Evolutionary conservation across 2,113 vertebrate species (phyloP).

Genomic region (Heterochromis multidens): DNA sequence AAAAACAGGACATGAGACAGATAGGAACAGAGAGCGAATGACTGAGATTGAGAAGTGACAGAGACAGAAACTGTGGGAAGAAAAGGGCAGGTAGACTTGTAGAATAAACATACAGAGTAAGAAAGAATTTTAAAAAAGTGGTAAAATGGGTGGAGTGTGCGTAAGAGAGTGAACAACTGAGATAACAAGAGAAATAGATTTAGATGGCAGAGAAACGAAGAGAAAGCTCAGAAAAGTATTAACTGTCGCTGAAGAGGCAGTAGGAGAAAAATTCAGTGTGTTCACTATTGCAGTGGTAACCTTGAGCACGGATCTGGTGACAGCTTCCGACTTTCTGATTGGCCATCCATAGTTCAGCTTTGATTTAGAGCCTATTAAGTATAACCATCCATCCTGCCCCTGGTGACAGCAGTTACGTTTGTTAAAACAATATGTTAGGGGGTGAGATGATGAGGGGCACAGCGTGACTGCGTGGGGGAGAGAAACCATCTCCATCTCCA

Average conservation of each 20-base stretch:
- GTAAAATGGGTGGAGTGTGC: background rate
- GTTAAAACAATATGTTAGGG: slow-evolving; percentile 68
- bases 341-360: slow-evolving; percentile 2
- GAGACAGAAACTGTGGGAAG: background rate
- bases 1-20: background rate
- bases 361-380: slow-evolving; percentile 67
- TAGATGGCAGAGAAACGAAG: background rate
- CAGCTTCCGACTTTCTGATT: slow-evolving; percentile 30
- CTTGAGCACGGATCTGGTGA: slow-evolving; percentile 47
- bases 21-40: background rate
- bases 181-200: slow-evolving; percentile 4
- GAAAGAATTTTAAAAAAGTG: background rate
- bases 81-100: background rate
- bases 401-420: slow-evolving; percentile 49
- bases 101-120: slow-evolving; percentile 20
- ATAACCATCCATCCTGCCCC: slow-evolving; percentile 48
- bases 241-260: background rate
- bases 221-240: slow-evolving; percentile 1
- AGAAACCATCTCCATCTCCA: slow-evolving; percentile 62
- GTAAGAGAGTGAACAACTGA: background rate
- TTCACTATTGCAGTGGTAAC: slow-evolving; percentile 31
- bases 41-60: slow-evolving; percentile 8
- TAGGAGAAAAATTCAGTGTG: background rate
- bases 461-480: background rate
- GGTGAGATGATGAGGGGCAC: slow-evolving; percentile 60